Conservation (phyloP, 2,113 vertebrate genomes). For the Microcebus murinus region DNA sequence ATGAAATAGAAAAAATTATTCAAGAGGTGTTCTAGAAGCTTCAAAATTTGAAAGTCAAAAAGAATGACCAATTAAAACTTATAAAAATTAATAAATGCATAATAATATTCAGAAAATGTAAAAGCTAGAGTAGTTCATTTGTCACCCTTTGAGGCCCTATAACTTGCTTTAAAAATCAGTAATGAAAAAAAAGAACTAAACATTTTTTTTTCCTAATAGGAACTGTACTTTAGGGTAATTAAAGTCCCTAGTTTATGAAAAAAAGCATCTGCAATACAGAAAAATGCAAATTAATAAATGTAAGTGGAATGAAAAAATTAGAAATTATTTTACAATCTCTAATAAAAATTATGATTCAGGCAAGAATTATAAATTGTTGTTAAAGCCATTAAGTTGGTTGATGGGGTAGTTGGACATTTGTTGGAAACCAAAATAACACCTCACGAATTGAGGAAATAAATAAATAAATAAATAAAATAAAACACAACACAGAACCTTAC, state of each 20-base stretch:
- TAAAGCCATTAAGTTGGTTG: background rate
- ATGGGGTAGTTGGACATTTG: background rate
- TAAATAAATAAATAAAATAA: background rate
- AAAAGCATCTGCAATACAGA: background rate
- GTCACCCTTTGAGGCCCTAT: background rate
- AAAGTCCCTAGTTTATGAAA: conserved; percentile 8
- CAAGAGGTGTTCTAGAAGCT: background rate
- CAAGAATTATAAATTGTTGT: conserved; percentile 22
- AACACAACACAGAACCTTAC: background rate
- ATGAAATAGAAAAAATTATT: background rate
- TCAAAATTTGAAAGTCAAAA: conserved; percentile 30
- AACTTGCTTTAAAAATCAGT: conserved; percentile 33
- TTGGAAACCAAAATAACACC: conserved; percentile 9
- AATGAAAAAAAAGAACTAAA: conserved; percentile 15
- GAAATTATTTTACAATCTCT: conserved; percentile 5
- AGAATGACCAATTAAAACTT: background rate
- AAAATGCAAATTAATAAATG: conserved; percentile 51
- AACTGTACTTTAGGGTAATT: background rate
- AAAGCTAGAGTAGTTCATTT: conserved; percentile 32
- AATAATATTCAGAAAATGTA: background rate
- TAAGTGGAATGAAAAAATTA: background rate
- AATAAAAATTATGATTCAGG: conserved; percentile 21
- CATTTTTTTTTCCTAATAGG: conserved; percentile 2
- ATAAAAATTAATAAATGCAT: conserved; percentile 9
- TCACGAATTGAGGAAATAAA: background rate